Evolutionary conservation across 2,113 vertebrate genomes (phyloP), one percentile per base, ranked within the genome.

Genomic region (Pseudonaja textilis): DNA sequence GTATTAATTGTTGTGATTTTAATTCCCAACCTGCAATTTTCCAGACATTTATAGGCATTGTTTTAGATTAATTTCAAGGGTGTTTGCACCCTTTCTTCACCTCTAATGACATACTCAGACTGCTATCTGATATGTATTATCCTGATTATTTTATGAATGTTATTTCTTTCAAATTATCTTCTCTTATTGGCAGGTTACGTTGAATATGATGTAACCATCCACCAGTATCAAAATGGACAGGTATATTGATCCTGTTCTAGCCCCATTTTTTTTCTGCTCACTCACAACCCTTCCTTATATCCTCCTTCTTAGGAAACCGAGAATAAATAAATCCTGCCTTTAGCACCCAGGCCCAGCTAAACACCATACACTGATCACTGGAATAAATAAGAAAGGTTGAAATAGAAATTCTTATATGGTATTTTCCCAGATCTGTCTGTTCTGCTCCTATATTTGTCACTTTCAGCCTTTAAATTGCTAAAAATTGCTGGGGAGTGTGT

Each of bases 101-200:
- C 12, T 69, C 29, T n/a, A n/a, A 69, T n/a, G 29, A 14, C 1
- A 69, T 16, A 16, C 29, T 14, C 61, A 29, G 61, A n/a, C 3
- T 12, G 14, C 10, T n/a, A 12, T 26, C 25, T 4, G 29, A 69
- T 1, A 11, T n/a, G 64, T 5, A 69, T n/a, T 16, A 2, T 18
- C 14, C 64, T 34, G 14, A 34, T 69, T 16, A 34, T 69, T 2
- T 69, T 69, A 69, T 34, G 1, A 34, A 3, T 5, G 5, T 69
- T 69, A 34, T 69, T 69, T 6, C 64, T 16, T 69, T 29, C 61
- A 14, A 69, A n/a, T 69, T 16, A 1, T 14, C 26, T n/a, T 69
- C 64, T 34, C 14, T 5, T 16, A 5, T 14, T 6, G 12, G 64
- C 1, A 0, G 0, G 12, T 2, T 34, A 69, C 6, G 12, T n/a